These are phyloP conservation scores for Prunella fulvescens DNA, from an alignment of 2,113 vertebrate genomes.

Conservation along the genomic window DNA sequence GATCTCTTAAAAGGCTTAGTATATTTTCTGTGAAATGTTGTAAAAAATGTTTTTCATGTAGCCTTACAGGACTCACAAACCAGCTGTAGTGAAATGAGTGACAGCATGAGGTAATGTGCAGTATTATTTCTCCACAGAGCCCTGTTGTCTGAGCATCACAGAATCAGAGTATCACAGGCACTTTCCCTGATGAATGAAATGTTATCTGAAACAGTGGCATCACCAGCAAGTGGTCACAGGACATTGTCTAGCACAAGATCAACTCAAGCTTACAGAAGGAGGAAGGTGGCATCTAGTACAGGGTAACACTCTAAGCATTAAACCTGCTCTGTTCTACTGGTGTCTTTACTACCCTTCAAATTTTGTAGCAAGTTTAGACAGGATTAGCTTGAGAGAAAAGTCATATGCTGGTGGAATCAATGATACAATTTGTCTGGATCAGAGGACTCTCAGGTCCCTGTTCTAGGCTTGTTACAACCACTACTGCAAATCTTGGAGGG, in stretches of 20 bases:
- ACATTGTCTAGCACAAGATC: not conserved
- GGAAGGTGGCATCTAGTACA: not conserved
- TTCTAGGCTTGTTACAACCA: not conserved
- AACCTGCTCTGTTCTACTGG: not conserved
- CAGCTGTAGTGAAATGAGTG: not conserved
- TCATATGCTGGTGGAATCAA: not conserved
- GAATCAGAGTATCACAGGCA: conserved; percentile 79
- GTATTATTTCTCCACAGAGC: conserved; percentile 59
- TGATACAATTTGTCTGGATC: not conserved
- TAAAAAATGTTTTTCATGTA: not conserved
- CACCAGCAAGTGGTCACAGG: not conserved
- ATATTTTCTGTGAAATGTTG: not conserved
- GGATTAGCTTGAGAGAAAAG: not conserved
- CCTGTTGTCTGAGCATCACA: conserved; percentile 78
- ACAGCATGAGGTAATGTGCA: not conserved
- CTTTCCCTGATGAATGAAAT: conserved; percentile 80
- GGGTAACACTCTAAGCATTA: conserved; percentile 43
- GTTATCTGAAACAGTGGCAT: conserved; percentile 48
- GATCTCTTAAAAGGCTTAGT: not conserved
- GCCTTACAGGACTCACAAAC: not conserved
- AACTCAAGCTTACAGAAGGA: not conserved
- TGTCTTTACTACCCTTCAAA: not conserved
- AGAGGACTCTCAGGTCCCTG: not conserved
- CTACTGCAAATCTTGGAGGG: not conserved
- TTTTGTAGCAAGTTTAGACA: not conserved